Evolutionary conservation across 2,797 vertebrate genomes (phyloP).

Genomic region (Schizopygopsis malacanthus): DNA sequence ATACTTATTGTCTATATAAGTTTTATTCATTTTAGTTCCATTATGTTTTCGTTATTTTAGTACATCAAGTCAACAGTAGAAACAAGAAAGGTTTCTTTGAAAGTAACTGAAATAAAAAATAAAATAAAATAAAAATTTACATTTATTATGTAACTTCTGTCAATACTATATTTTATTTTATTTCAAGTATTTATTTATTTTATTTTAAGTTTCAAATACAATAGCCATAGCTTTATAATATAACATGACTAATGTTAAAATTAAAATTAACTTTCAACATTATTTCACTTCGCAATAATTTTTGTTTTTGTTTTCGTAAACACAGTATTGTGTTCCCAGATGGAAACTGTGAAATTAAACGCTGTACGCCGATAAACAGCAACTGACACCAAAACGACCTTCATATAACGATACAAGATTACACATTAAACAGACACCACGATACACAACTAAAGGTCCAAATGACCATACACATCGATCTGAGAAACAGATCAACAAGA

Average conservation of each 20-base stretch:
- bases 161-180: too few relatives aligned
- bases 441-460: background rate
- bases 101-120: background rate
- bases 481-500: conserved; percentile 21
- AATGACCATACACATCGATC: background rate
- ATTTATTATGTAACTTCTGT: too few relatives aligned
- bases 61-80: too few relatives aligned
- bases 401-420: conserved; percentile 9
- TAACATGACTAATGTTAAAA: background rate
- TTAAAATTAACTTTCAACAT: background rate
- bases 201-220: background rate
- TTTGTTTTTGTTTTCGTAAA: background rate
- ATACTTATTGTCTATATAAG: too few relatives aligned
- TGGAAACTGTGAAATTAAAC: background rate
- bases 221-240: background rate
- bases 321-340: background rate
- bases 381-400: background rate
- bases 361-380: background rate
- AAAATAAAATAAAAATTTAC: background rate
- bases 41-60: too few relatives aligned
- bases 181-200: too few relatives aligned
- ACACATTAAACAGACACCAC: background rate
- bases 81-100: background rate
- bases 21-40: too few relatives aligned
- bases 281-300: background rate